Conservation (phyloP, 2,888 invertebrate genomes). For the Eupithecia tripunctaria region DNA sequence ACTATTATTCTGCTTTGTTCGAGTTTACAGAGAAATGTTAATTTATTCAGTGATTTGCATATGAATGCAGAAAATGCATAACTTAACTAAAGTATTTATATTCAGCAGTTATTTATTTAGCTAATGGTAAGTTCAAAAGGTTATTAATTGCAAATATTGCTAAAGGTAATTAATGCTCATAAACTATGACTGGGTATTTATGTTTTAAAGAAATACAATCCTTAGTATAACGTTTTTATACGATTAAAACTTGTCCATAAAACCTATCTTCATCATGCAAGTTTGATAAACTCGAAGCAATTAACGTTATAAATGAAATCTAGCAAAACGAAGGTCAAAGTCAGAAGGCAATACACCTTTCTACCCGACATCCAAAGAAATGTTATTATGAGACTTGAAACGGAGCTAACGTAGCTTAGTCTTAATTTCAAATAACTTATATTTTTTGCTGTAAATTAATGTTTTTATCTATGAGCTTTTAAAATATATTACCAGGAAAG, state of each 20-base stretch:
- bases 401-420: not conserved
- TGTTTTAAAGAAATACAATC: not conserved
- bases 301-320: not conserved
- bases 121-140: not conserved
- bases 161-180: too few species aligned
- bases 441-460: too few species aligned
- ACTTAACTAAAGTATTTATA: not conserved
- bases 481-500: too few species aligned
- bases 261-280: not conserved
- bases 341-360: conserved; percentile 8
- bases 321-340: not conserved
- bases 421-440: not conserved
- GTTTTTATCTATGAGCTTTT: too few species aligned
- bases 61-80: conserved; percentile 2
- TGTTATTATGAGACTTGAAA: not conserved
- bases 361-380: not conserved
- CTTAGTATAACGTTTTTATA: not conserved
- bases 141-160: not conserved
- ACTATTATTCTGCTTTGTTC: not conserved
- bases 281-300: not conserved
- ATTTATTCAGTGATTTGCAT: conserved; percentile 14
- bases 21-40: conserved; percentile 6
- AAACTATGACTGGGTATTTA: not conserved
- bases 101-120: not conserved
- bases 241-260: not conserved